A percentile compares a stretch with the other conserved stretches of the same genome.
Conservation (phyloP, 2,797 vertebrate species). For the Nannoperca australis region DNA sequence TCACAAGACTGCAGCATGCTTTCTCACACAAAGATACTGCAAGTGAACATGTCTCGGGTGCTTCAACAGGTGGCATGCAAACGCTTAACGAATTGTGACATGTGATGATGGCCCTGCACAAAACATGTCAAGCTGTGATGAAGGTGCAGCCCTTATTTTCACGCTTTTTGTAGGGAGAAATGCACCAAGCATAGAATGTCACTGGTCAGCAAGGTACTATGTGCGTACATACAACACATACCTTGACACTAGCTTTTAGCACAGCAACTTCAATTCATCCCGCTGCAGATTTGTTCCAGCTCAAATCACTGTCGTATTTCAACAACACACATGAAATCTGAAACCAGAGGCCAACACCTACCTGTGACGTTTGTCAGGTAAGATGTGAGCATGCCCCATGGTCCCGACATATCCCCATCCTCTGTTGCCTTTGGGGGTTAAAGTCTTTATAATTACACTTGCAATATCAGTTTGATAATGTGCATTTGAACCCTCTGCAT, state of each 20-base stretch:
- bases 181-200: neutral
- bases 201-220: neutral
- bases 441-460: neutral
- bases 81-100: neutral
- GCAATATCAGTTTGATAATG: neutral
- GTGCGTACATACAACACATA: neutral
- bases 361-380: constrained; percentile 40
- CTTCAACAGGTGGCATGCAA: accelerated
- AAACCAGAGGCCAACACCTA: neutral
- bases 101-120: neutral
- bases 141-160: neutral
- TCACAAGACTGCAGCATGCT: neutral
- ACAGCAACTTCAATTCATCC: neutral
- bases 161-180: neutral
- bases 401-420: constrained; percentile 14
- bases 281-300: neutral
- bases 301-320: neutral
- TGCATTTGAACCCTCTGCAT: neutral
- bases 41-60: neutral
- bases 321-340: neutral
- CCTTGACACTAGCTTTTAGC: neutral
- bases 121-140: neutral
- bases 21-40: neutral
- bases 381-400: constrained; percentile 64
- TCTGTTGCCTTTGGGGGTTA: constrained; percentile 60